Evolutionary conservation across 2,888 invertebrate species (phyloP), one percentile per base, ranked within the genome.

Genomic region (Molorchus minor): DNA sequence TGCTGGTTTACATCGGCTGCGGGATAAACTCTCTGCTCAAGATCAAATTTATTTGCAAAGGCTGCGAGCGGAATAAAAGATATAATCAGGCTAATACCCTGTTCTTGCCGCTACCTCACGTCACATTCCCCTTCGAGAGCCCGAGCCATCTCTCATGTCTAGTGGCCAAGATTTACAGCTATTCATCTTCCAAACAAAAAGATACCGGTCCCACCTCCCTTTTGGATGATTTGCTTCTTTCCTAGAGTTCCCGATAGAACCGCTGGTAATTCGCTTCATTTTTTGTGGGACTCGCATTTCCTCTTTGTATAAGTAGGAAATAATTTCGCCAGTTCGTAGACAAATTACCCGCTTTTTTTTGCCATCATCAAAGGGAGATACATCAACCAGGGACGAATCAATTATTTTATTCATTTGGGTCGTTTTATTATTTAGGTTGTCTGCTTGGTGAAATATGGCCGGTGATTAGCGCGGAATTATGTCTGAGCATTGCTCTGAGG

Each of bases 151-250:
- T 71, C 67, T 77, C 77, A 77, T 76, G 75, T 74, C 74, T 72
- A 69, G 72, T 68, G 70, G 73, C 70, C 68, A 76, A 76, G 77
- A 77, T 77, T 76, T 76, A 76, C 73, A 68, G 73, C 72, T 66
- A 75, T 76, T 76, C 76, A 75, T 75, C 75, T 75, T 71, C 65
- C 71, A 69, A 72, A 73, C 72, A 74, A 72, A 74, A 74, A 71
- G 68, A 65, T 62, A 64, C 65, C 61, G 56, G 62, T 64, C 62
- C 69, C 65, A 64, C 65, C 67, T 63, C 67, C 68, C 62, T 59
- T 70, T 68, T 66, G 62, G 64, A 66, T 71, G 71, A 74, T 73
- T 74, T 72, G 71, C 68, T 73, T 70, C 68, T 65, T 69, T 61
- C 59, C 54, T 61, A 45, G 36, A 60, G 54, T 60, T 63, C 54